A percentile compares a stretch with the other conserved stretches of the same genome.
These are phyloP conservation scores for Chionodraco myersi DNA, from an alignment of 2,113 vertebrate species.

Conservation along the genomic window DNA sequence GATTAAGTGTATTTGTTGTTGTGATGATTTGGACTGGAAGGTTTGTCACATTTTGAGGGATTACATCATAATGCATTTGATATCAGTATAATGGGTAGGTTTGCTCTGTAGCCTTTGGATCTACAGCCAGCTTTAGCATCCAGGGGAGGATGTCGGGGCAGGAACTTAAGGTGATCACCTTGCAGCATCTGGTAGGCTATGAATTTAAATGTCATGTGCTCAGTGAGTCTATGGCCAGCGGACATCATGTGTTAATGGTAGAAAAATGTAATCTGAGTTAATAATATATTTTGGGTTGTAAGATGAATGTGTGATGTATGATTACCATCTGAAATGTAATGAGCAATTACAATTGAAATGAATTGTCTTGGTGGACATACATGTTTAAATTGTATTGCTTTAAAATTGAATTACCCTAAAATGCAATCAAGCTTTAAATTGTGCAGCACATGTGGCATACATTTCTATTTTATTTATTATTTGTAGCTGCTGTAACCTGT, in stretches of 20 bases:
- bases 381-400: neutral
- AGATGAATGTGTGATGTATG: neutral
- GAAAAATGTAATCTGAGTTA: neutral
- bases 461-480: neutral
- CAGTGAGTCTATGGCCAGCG: neutral
- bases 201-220: slow-evolving; percentile 4
- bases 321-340: neutral
- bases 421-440: neutral
- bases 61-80: neutral
- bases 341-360: neutral
- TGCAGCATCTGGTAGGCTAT: slow-evolving; percentile 15
- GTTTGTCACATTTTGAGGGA: neutral
- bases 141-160: slow-evolving; percentile 1
- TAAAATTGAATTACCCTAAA: neutral
- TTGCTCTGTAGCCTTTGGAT: neutral
- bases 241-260: neutral
- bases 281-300: neutral
- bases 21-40: neutral
- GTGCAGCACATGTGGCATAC: neutral
- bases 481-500: neutral
- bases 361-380: neutral
- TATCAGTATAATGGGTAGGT: neutral
- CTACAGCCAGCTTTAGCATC: neutral
- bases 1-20: neutral
- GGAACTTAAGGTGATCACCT: neutral